phyloP scores from a whole-genome alignment of 64 coral and sea anemone genomes.

The Montipora foliosa region DNA sequence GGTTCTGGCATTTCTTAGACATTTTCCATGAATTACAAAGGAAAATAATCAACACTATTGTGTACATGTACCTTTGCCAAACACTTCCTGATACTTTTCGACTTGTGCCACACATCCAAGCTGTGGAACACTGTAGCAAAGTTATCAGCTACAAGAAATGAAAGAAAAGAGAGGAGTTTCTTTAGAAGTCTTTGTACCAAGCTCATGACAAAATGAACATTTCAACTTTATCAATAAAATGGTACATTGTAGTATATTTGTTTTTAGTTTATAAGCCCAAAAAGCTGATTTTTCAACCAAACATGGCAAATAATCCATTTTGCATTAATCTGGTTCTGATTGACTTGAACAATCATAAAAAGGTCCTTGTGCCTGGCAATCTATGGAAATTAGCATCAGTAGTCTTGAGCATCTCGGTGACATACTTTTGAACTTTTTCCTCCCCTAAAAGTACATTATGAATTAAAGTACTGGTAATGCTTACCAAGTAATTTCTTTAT shows the following conservation, averaged over 20 bases:
- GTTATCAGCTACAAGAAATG: background rate
- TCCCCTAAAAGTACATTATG: background rate
- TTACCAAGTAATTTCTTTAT: background rate
- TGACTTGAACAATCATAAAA: background rate
- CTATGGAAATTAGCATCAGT: too few relatives aligned
- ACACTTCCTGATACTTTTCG: slow-evolving; percentile 8
- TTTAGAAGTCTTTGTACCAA: background rate
- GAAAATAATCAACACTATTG: background rate
- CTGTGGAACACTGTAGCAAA: slow-evolving; percentile 11
- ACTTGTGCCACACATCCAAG: slow-evolving; percentile 6
- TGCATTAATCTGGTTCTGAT: background rate
- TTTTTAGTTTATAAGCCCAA: background rate
- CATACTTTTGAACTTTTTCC: background rate
- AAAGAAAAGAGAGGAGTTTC: background rate
- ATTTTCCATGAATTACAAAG: background rate
- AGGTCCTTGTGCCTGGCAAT: background rate
- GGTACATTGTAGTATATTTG: background rate
- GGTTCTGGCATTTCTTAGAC: background rate
- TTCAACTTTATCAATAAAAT: background rate
- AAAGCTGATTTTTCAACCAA: background rate
- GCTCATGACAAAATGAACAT: background rate
- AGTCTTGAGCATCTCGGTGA: background rate
- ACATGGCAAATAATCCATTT: background rate
- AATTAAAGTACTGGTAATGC: background rate
- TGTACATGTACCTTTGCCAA: background rate